A percentile compares a stretch with the other conserved stretches of the same genome.
These are phyloP conservation scores for Hylyphantes graminicola DNA, from an alignment of 1,140 invertebrate species.

Conservation along the genomic window DNA sequence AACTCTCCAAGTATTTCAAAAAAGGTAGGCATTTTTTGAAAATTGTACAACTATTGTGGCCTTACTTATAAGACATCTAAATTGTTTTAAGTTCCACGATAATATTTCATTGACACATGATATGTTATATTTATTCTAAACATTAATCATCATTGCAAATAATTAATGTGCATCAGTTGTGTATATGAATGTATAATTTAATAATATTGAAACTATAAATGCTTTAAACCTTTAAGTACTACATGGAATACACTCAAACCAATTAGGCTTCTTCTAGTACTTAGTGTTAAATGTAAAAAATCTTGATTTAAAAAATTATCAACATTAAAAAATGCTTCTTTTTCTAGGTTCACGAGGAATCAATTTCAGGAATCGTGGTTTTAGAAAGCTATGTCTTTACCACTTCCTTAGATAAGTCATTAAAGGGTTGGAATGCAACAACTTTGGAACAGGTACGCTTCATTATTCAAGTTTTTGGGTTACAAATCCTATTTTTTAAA, in stretches of 20 bases:
- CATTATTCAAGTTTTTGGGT: not conserved
- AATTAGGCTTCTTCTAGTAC: not conserved
- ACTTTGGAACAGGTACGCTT: constrained; percentile 14
- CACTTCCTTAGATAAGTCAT: constrained; percentile 35
- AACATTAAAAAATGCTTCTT: not conserved
- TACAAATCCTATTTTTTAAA: no score
- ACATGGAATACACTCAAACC: not conserved
- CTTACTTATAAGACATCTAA: not conserved
- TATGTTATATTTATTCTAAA: not conserved
- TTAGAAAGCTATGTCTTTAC: constrained; percentile 36
- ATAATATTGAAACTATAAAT: not conserved
- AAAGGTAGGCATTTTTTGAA: not conserved
- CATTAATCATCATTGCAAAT: not conserved
- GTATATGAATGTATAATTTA: not conserved
- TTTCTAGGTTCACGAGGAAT: constrained; percentile 38
- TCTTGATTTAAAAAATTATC: not conserved
- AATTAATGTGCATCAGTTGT: not conserved
- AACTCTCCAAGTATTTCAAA: not conserved
- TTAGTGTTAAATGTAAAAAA: not conserved
- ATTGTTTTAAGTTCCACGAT: not conserved
- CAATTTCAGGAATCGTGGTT: constrained; percentile 28
- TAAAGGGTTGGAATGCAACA: constrained; percentile 37
- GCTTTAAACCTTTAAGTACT: not conserved
- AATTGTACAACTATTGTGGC: not conserved
- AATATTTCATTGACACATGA: not conserved